Base-by-base conservation (phyloP, 2,113 vertebrate species). In the Mesitornis unicolor region DNA sequence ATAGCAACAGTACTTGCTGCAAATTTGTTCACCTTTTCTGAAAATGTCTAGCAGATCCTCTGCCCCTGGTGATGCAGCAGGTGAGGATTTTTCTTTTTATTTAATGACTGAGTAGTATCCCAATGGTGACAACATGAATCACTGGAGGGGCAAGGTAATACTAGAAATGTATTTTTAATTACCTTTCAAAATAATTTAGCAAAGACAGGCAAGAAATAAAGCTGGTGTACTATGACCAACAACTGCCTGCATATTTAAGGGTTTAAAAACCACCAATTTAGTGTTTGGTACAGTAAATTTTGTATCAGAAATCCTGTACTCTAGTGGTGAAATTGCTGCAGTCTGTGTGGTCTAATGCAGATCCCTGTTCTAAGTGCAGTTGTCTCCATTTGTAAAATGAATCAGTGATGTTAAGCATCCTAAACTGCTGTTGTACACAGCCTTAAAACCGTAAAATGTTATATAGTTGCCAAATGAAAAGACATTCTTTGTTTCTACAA, bases 251-350 rank as follows among this genome's bases (percentile, higher is more conserved):
- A 0, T 45, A 35, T 21, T 47, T 47, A 43, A 43, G 42, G 57
- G 36, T 64, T 87, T 75, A 81, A 77, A 54, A 87, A 74, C 10
- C 12, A 16, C 11, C 7, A 19, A 56, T 56, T 47, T n/a, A 43
- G 24, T 9, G 36, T 57, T 77, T n/a, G 56, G 47, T 63, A 21
- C 17, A 33, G 47, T 56, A 50, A 88, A 63, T 47, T 83, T 90
- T 93, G 43, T 82, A 19, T 81, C 54, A 81, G 85, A 94, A 86
- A 88, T 81, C 90, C 78, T 94, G 76, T 86, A 87, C 92, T 91
- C 90, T 78, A 68, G 94, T 95, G 85, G 35, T 59, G 78, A 84
- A 48, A 77, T 87, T 65, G 45, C 60, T 92, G 79, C 87, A 87
- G 65, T 65, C 86, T 86, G 35, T 86, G 48, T 68, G 71, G 43